Conservation (phyloP, 2,113 vertebrate genomes). For the Gallinago jamesoni region DNA sequence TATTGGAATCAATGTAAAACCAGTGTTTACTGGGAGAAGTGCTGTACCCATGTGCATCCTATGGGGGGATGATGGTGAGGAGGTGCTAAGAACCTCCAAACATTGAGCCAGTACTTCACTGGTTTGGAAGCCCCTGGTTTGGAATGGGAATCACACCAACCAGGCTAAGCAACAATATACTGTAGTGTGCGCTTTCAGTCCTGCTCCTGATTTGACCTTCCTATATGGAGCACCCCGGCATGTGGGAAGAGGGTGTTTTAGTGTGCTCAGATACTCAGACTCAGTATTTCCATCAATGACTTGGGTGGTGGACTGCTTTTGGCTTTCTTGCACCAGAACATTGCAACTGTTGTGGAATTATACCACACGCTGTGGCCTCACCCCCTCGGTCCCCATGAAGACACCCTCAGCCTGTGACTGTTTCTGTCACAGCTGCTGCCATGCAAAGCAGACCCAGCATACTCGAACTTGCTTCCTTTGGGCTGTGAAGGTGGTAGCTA, state of each 20-base stretch:
- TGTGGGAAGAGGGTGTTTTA: not conserved
- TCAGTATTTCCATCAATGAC: not conserved
- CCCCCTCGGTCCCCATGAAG: not conserved
- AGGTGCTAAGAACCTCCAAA: not conserved
- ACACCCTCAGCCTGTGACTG: not conserved
- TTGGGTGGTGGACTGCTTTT: not conserved
- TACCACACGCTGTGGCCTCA: not conserved
- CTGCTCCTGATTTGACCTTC: not conserved
- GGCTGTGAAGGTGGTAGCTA: not conserved
- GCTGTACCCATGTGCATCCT: not conserved
- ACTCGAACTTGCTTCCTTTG: not conserved
- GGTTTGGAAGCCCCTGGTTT: not conserved
- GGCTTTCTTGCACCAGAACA: not conserved
- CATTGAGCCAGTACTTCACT: not conserved
- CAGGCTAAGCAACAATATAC: not conserved
- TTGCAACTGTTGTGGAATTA: not conserved
- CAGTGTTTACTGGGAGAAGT: not conserved
- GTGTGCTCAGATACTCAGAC: not conserved
- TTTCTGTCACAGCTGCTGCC: not conserved
- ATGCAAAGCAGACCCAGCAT: not conserved
- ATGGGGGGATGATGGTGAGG: not conserved
- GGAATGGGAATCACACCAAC: not conserved
- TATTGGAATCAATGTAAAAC: not conserved
- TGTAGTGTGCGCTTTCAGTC: not conserved
- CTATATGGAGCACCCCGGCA: not conserved